Percentiles rank a stretch among this genome's conserved stretches.
Evolutionary conservation across 2,888 invertebrate genomes (phyloP).

Genomic region (Caenorhabditis panamensis): DNA sequence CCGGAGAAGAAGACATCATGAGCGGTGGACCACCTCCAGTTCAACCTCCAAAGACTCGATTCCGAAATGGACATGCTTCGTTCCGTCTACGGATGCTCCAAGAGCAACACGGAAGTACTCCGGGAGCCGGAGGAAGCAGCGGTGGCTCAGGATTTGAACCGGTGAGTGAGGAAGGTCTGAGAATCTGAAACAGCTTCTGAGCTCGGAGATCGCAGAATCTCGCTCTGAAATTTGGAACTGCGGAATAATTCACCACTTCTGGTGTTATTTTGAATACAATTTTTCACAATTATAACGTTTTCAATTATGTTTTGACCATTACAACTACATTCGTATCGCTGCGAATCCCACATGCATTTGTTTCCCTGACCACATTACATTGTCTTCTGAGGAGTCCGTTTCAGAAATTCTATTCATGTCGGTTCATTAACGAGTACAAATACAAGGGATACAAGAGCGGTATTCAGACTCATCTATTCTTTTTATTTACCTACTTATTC

Average conservation of each 20-base stretch:
- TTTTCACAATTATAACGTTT: constrained; percentile 23
- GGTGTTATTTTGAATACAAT: no score
- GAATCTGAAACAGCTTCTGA: neutral
- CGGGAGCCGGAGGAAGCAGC: constrained; percentile 18
- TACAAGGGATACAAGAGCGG: constrained; percentile 4
- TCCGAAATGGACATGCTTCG: constrained; percentile 74
- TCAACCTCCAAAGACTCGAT: constrained; percentile 66
- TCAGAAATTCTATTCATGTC: constrained; percentile 50
- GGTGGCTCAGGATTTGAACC: constrained; percentile 66
- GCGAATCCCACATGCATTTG: constrained; percentile 50
- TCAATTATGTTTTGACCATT: constrained; percentile 34
- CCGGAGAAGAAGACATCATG: constrained; percentile 72
- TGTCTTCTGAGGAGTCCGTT: constrained; percentile 34
- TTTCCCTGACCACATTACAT: constrained; percentile 45
- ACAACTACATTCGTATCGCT: constrained; percentile 46
- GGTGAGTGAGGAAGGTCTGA: constrained; percentile 48
- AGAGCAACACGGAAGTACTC: constrained; percentile 71
- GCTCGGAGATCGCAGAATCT: neutral
- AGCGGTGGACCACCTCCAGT: constrained; percentile 66
- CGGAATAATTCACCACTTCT: neutral
- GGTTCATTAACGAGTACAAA: constrained; percentile 56
- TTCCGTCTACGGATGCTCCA: constrained; percentile 79
- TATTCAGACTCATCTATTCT: neutral
- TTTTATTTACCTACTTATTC: constrained; percentile 19
- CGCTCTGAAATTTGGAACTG: neutral